phyloP scores from a whole-genome alignment of 2,797 vertebrate species.

The Geotrypetes seraphini region DNA sequence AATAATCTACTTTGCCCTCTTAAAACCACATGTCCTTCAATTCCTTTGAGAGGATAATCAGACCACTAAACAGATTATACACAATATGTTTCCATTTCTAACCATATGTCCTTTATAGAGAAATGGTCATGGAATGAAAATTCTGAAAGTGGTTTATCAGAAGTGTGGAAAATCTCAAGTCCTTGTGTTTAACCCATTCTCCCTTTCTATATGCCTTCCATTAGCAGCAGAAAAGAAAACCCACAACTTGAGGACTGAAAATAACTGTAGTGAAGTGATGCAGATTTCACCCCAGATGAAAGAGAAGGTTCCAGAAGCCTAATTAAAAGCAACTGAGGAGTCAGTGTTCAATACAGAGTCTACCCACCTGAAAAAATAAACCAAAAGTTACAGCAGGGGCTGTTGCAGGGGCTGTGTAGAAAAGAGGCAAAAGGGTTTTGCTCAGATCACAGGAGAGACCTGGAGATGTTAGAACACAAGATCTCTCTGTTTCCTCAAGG shows the following conservation, averaged over 20 bases:
- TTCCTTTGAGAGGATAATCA: too few relatives aligned
- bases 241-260: conserved; percentile 57
- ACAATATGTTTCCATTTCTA: too few relatives aligned
- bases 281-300: conserved; percentile 67
- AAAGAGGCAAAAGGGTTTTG: conserved; percentile 47
- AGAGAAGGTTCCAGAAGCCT: conserved; percentile 76
- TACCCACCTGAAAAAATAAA: conserved; percentile 94
- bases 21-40: too few relatives aligned
- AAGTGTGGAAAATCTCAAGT: conserved; percentile 44
- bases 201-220: conserved; percentile 68
- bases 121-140: conserved; percentile 29
- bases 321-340: conserved; percentile 86
- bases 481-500: conserved; percentile 47
- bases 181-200: conserved; percentile 54
- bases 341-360: conserved; percentile 69
- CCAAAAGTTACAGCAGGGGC: conserved; percentile 44
- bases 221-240: conserved; percentile 64
- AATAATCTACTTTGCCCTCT: too few relatives aligned
- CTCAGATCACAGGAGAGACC: conserved; percentile 60
- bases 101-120: too few relatives aligned
- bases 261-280: conserved; percentile 60
- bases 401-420: conserved; percentile 54
- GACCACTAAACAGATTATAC: too few relatives aligned
- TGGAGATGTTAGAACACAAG: conserved; percentile 42
- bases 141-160: conserved; percentile 41